Evolutionary conservation across 2,888 invertebrate genomes (phyloP).

Genomic region (Cylloceria caligata): DNA sequence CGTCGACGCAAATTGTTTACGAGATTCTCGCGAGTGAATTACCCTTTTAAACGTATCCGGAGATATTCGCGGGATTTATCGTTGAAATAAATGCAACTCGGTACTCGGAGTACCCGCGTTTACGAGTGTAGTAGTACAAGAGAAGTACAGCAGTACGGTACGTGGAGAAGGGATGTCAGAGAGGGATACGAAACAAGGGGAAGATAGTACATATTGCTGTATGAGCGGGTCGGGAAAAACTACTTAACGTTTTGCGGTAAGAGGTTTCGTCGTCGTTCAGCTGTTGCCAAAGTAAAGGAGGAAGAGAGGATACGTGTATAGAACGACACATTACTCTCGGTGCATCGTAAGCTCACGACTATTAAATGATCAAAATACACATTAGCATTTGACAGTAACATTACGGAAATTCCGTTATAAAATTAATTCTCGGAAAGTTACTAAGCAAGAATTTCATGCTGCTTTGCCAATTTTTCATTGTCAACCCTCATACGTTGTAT

Average conservation of each 20-base stretch:
- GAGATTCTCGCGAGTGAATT: conserved; percentile 64
- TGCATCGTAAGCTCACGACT: conserved; percentile 12
- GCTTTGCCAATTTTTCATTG: neutral
- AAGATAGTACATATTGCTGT: conserved; percentile 37
- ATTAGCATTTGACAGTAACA: conserved; percentile 4
- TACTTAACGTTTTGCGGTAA: conserved; percentile 63
- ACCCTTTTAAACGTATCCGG: conserved; percentile 65
- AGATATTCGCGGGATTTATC: conserved; percentile 66
- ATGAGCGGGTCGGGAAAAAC: conserved; percentile 43
- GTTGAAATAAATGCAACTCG: conserved; percentile 64
- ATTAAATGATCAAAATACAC: conserved; percentile 52
- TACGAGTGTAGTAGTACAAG: conserved; percentile 56
- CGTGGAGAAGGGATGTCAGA: conserved; percentile 24
- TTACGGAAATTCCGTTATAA: conserved; percentile 1
- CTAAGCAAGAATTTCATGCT: neutral
- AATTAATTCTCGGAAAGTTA: neutral
- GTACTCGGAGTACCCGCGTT: conserved; percentile 58
- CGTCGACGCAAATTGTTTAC: conserved; percentile 65
- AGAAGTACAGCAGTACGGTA: conserved; percentile 42
- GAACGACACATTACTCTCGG: conserved; percentile 36
- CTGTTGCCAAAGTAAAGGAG: conserved; percentile 57
- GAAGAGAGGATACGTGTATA: conserved; percentile 38
- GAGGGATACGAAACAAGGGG: neutral
- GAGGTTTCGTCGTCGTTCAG: conserved; percentile 57
- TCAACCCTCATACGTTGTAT: neutral